Conservation (phyloP, 2,113 vertebrate species). For the Colius striatus region DNA sequence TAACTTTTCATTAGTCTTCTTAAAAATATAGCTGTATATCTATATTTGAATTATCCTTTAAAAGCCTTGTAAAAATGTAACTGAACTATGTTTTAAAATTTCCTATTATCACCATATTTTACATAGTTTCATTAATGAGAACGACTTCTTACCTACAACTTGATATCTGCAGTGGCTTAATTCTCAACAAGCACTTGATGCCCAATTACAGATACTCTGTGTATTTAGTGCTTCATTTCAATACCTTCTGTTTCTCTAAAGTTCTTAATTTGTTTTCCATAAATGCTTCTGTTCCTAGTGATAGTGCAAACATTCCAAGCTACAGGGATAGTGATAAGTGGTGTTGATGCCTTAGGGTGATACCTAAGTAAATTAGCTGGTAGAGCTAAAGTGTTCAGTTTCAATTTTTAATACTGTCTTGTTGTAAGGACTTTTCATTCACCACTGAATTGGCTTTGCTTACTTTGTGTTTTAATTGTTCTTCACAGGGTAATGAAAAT, state of each 20-base stretch:
- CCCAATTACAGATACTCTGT: not conserved
- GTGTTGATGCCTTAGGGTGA: slow-evolving; percentile 56
- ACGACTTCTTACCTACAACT: not conserved
- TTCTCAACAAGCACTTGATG: not conserved
- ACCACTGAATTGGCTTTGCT: slow-evolving; percentile 28
- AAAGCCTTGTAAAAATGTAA: not conserved
- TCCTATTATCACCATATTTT: not conserved
- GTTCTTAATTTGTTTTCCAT: not conserved
- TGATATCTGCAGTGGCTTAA: not conserved
- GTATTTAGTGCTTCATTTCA: not conserved
- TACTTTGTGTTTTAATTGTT: slow-evolving; percentile 69
- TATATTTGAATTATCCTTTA: not conserved
- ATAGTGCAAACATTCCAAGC: not conserved
- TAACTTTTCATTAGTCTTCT: fast-evolving
- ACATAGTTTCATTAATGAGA: not conserved
- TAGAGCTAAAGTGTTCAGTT: slow-evolving; percentile 50
- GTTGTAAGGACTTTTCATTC: slow-evolving; percentile 22
- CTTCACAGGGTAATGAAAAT: slow-evolving; percentile 45
- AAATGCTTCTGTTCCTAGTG: not conserved
- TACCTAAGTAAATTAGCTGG: slow-evolving; percentile 64
- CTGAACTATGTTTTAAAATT: not conserved
- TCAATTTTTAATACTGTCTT: slow-evolving; percentile 56
- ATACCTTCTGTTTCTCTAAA: not conserved
- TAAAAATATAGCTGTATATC: not conserved
- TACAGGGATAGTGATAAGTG: slow-evolving; percentile 45